Evolutionary conservation across 2,113 vertebrate species (phyloP).

Genomic region (Myotis yumanensis): DNA sequence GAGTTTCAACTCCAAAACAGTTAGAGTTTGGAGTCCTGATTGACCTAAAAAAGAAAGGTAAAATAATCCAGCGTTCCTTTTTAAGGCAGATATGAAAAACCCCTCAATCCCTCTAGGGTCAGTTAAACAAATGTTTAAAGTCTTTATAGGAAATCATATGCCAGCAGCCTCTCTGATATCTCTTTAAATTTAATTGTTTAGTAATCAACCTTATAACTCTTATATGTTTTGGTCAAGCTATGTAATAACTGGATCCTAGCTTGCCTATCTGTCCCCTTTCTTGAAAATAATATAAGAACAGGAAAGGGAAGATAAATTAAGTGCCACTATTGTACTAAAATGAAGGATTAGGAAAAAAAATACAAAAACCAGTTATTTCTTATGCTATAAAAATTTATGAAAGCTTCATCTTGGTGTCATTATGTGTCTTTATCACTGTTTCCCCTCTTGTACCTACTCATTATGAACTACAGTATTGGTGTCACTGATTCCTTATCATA

Average conservation of each 20-base stretch:
- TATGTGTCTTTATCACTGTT: slow-evolving; percentile 45
- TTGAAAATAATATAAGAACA: slow-evolving; percentile 52
- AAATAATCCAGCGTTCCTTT: neutral
- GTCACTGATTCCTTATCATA: slow-evolving; percentile 18
- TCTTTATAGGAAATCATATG: slow-evolving; percentile 61
- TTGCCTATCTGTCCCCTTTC: slow-evolving; percentile 51
- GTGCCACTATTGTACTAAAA: slow-evolving; percentile 78
- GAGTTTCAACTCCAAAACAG: neutral
- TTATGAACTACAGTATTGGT: slow-evolving; percentile 35
- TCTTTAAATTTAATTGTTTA: slow-evolving; percentile 58
- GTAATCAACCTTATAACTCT: slow-evolving; percentile 22
- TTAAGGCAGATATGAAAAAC: slow-evolving; percentile 33
- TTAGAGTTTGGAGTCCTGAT: slow-evolving; percentile 54
- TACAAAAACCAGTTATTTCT: slow-evolving; percentile 79
- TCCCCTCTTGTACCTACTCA: slow-evolving; percentile 67
- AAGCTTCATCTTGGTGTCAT: slow-evolving; percentile 74
- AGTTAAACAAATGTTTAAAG: slow-evolving; percentile 50
- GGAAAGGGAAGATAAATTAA: slow-evolving; percentile 76
- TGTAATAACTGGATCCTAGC: slow-evolving; percentile 34
- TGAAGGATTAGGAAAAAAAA: slow-evolving; percentile 77
- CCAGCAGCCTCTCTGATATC: slow-evolving; percentile 60
- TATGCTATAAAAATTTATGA: slow-evolving; percentile 72
- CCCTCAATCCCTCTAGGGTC: neutral
- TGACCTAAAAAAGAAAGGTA: slow-evolving; percentile 69
- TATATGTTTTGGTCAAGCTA: slow-evolving; percentile 60